phyloP scores from a whole-genome alignment of 2,113 vertebrate species.

The Xiphophorus couchianus region DNA sequence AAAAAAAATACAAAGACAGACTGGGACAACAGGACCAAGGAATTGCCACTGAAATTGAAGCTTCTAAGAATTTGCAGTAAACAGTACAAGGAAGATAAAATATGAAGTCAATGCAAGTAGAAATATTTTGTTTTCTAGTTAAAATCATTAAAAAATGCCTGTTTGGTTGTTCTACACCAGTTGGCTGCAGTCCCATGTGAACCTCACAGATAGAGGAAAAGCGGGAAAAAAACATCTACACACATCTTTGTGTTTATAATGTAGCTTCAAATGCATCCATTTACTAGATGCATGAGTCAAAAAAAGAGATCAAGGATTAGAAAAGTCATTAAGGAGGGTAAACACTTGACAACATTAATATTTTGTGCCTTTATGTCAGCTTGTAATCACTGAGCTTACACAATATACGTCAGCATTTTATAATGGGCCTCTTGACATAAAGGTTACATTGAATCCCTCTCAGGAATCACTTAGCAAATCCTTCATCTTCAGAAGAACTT shows the following conservation, averaged over 20 bases:
- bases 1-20: conserved; percentile 36
- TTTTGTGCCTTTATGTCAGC: not conserved
- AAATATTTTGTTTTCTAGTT: not conserved
- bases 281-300: not conserved
- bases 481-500: not conserved
- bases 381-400: not conserved
- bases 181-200: not conserved
- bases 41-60: conserved; percentile 34
- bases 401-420: not conserved
- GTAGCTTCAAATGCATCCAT: not conserved
- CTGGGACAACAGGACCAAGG: conserved; percentile 8
- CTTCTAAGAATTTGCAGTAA: conserved; percentile 5
- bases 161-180: not conserved
- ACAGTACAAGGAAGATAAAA: not conserved
- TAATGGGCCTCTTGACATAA: not conserved
- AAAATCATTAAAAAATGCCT: not conserved
- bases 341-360: not conserved
- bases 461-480: not conserved
- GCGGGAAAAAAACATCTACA: not conserved
- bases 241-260: not conserved
- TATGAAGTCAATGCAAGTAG: conserved; percentile 4
- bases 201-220: not conserved
- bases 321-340: not conserved
- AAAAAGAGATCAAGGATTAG: not conserved
- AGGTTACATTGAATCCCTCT: not conserved